Conservation (phyloP, 2,113 vertebrate species). For the Oriolus oriolus region DNA sequence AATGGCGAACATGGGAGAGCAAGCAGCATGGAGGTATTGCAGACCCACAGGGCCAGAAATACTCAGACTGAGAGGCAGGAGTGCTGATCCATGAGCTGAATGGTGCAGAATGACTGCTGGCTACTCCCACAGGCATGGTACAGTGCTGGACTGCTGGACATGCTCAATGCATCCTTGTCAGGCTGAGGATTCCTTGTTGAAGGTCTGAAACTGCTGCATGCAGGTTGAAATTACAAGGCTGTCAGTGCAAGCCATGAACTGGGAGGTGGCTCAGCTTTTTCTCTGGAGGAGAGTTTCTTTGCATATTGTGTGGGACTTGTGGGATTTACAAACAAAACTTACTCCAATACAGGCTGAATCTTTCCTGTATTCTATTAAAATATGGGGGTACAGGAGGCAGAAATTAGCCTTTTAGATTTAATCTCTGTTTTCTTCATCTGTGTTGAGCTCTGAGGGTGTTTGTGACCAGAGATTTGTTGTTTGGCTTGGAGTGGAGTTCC, state of each 20-base stretch:
- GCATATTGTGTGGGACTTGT: neutral
- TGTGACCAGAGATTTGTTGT: neutral
- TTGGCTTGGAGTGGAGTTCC: neutral
- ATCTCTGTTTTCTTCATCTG: neutral
- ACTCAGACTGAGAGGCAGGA: neutral
- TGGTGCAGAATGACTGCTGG: neutral
- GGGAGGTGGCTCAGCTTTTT: neutral
- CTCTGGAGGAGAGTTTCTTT: neutral
- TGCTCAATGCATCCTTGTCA: neutral
- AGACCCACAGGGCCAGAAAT: neutral
- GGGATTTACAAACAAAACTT: neutral
- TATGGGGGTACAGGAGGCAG: fast-evolving
- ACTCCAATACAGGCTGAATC: neutral
- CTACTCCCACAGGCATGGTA: neutral
- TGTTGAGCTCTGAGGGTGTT: neutral
- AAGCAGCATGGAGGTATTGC: neutral
- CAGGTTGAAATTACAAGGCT: neutral
- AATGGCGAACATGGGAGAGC: fast-evolving
- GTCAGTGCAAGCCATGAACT: neutral
- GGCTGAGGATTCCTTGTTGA: neutral
- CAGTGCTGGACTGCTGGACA: neutral
- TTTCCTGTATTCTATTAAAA: neutral
- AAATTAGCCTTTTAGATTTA: neutral
- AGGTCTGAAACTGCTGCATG: neutral
- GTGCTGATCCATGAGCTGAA: neutral